Base-by-base conservation (phyloP, 1,140 invertebrate species). In the Penaeus chinensis region DNA sequence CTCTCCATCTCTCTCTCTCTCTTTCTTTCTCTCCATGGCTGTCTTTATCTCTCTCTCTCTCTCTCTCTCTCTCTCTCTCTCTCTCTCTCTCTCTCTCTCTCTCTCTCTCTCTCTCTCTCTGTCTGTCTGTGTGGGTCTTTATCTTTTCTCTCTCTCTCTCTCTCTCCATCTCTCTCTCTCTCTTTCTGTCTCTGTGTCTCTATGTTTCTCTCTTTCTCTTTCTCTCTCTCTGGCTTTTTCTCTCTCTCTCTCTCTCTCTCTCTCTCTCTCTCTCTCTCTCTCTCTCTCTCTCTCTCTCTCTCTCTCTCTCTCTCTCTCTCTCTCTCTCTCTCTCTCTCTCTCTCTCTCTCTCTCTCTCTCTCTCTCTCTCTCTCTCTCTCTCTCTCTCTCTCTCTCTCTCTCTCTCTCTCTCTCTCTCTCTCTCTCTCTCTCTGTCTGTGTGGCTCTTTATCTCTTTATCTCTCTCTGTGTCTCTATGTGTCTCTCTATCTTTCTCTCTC, bases 281-380 rank as follows among this genome's bases (percentile, higher is more conserved):
- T 32, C 2, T 32, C 32, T 32, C 32, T 32, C 32, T 32, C 24
- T 78, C 42, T 54, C 76, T n/a, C 8, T 18, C 47, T 78, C 42
- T 22, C 22, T 27, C 11, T 78, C 10, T 20, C 76, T 24, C 42
- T n/a, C 18, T 54, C 42, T 42, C 76, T 24, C 32, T 47, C 10
- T 10, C 79, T 81, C 79, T 81, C 79, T 81, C 54, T 81, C 79
- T 81, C 47, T 81, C 79, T 81, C 79, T 81, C n/a, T 81, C 42
- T 81, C 19, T 81, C 19, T 62, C 79, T 61, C 47, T 61, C 42
- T 61, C 37, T 37, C 37, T 71, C 24, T 71, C 69, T 24, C 24
- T 24, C 24, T 71, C 37, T 71, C 37, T n/a, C 16, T 79, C 77
- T 79, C 77, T 79, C 42, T 54, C 37, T 79, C 37, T 47, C 37